phyloP scores from a whole-genome alignment of 1,140 invertebrate genomes.

The Andricus grossulariae region DNA sequence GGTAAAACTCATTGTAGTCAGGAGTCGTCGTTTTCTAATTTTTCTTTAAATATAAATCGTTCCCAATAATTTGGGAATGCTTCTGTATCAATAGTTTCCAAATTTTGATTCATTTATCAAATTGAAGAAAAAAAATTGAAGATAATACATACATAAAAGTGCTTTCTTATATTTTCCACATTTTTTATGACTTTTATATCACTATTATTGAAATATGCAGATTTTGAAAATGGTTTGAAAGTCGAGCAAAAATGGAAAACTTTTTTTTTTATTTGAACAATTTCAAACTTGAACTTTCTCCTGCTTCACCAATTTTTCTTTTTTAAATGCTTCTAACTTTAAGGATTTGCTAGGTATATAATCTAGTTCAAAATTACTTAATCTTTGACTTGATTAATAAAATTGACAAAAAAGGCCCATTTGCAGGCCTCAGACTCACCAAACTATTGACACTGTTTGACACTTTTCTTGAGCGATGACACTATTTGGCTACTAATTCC shows the following conservation, averaged over 20 bases:
- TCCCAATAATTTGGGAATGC: conserved; percentile 19
- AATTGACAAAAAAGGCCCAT: no score
- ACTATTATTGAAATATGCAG: conserved; percentile 39
- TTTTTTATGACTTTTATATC: neutral
- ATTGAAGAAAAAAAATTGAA: neutral
- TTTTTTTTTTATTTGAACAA: neutral
- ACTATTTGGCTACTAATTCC: no score
- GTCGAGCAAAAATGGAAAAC: neutral
- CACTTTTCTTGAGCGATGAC: no score
- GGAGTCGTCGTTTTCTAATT: conserved; percentile 33
- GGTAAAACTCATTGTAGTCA: conserved; percentile 66
- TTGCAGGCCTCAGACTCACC: no score
- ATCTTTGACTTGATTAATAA: no score
- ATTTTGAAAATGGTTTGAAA: no score
- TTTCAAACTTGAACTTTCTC: conserved; percentile 14
- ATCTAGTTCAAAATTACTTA: no score
- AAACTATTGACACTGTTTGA: no score
- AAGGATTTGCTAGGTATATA: no score
- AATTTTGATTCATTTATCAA: conserved; percentile 15
- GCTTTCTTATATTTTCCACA: no score
- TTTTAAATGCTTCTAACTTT: no score
- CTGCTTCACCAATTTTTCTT: neutral
- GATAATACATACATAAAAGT: no score
- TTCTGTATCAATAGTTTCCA: neutral
- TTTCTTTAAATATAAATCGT: neutral